A percentile compares a stretch with the other conserved stretches of the same genome.
Evolutionary conservation across 2,797 vertebrate species (phyloP).

Genomic region (Gymnocypris eckloni): DNA sequence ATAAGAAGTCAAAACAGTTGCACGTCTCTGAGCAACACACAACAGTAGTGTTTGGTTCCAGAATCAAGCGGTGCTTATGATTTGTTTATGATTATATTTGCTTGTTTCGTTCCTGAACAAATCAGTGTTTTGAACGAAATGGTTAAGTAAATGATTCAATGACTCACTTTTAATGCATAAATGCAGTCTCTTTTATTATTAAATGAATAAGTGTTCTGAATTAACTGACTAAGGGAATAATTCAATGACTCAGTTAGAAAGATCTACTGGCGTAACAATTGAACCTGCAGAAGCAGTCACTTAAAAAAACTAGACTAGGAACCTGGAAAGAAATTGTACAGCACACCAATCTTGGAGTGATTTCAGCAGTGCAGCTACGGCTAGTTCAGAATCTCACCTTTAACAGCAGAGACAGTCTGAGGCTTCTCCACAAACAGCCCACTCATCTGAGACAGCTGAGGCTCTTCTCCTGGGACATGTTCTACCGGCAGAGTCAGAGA

Average conservation of each 20-base stretch:
- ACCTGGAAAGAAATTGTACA: neutral
- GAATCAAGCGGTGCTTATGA: neutral
- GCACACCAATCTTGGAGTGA: neutral
- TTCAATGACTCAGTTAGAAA: neutral
- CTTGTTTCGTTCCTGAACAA: neutral
- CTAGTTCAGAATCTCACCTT: constrained; percentile 70
- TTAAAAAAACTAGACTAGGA: neutral
- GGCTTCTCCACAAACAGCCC: constrained; percentile 77
- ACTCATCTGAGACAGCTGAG: constrained; percentile 65
- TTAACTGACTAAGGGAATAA: neutral
- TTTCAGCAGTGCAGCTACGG: neutral
- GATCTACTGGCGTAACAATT: neutral
- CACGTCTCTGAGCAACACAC: neutral
- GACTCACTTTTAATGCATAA: neutral
- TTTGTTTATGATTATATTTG: neutral
- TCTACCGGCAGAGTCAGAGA: constrained; percentile 62
- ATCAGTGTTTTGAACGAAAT: neutral
- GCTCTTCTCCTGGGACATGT: constrained; percentile 67
- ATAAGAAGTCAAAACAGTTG: neutral
- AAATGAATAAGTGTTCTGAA: neutral
- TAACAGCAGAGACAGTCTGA: constrained; percentile 70
- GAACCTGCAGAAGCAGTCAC: neutral
- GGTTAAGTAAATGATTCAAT: neutral
- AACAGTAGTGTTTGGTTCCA: neutral
- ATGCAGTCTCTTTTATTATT: neutral